phyloP scores from a whole-genome alignment of 2,113 vertebrate species.

The Probosciger aterrimus region DNA sequence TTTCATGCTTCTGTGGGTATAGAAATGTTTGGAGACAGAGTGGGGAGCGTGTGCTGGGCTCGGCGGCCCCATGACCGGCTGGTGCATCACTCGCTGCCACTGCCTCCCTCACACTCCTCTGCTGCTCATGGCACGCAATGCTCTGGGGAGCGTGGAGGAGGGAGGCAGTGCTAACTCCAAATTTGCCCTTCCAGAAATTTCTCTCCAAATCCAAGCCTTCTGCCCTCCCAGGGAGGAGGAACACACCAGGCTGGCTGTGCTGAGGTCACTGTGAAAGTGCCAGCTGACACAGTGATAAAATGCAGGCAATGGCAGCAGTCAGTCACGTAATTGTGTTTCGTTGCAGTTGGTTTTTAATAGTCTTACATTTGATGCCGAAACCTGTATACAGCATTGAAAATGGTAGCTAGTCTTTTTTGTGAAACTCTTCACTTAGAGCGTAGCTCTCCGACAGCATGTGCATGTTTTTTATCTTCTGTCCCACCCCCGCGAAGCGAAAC shows the following conservation, averaged over 20 bases:
- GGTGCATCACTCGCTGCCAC: slow-evolving; percentile 48
- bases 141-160: slow-evolving; percentile 29
- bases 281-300: not conserved
- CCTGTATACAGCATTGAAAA: not conserved
- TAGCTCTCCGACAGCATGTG: accelerated
- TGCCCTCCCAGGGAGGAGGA: not conserved
- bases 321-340: not conserved
- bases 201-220: not conserved
- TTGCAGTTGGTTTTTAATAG: not conserved
- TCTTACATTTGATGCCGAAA: not conserved
- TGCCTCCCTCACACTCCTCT: slow-evolving; percentile 55
- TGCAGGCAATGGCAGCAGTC: accelerated
- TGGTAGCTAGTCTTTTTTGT: not conserved
- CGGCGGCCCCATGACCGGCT: slow-evolving; percentile 59
- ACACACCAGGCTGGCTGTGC: not conserved
- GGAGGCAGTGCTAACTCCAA: slow-evolving; percentile 8
- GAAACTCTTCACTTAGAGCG: accelerated
- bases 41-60: slow-evolving; percentile 55
- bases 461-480: not conserved
- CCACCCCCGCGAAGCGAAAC: not conserved
- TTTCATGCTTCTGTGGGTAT: slow-evolving; percentile 82
- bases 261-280: not conserved
- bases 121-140: slow-evolving; percentile 75
- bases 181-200: slow-evolving; percentile 52
- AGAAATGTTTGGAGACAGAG: slow-evolving; percentile 72